These are phyloP conservation scores for Corythoichthys haematopterus DNA, from an alignment of 2,113 vertebrate genomes.

Conservation along the genomic window DNA sequence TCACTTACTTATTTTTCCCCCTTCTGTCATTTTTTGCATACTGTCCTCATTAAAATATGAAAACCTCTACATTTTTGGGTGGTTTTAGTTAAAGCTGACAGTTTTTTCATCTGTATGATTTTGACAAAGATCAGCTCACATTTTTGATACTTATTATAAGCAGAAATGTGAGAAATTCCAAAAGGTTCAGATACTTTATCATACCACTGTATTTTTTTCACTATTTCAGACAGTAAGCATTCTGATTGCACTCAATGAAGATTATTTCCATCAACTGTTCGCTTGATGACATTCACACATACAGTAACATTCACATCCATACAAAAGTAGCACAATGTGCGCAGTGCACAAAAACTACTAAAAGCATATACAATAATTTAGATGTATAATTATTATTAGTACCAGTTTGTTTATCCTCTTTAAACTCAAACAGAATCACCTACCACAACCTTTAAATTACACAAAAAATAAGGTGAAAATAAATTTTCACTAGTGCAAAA, in stretches of 20 bases:
- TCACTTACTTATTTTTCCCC: too few relatives aligned
- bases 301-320: slow-evolving; percentile 29
- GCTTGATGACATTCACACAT: slow-evolving; percentile 30
- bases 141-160: too few relatives aligned
- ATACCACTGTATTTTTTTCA: not conserved
- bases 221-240: slow-evolving; percentile 32
- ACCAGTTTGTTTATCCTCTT: slow-evolving; percentile 26
- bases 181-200: too few relatives aligned
- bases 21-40: too few relatives aligned
- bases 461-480: slow-evolving; percentile 50
- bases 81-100: too few relatives aligned
- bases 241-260: slow-evolving; percentile 17
- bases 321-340: slow-evolving; percentile 15
- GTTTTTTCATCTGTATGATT: too few relatives aligned
- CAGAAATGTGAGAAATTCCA: too few relatives aligned
- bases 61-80: too few relatives aligned
- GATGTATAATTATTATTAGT: slow-evolving; percentile 1
- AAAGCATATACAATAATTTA: not conserved
- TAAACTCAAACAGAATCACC: not conserved
- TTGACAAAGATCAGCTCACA: too few relatives aligned
- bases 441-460: slow-evolving; percentile 13
- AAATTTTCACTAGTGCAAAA: slow-evolving; percentile 60
- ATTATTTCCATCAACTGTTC: slow-evolving; percentile 17
- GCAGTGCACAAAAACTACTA: slow-evolving; percentile 15
- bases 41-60: too few relatives aligned